These are phyloP conservation scores for Rhadinocentrus ornatus DNA, from an alignment of 2,797 vertebrate genomes.

Conservation along the genomic window DNA sequence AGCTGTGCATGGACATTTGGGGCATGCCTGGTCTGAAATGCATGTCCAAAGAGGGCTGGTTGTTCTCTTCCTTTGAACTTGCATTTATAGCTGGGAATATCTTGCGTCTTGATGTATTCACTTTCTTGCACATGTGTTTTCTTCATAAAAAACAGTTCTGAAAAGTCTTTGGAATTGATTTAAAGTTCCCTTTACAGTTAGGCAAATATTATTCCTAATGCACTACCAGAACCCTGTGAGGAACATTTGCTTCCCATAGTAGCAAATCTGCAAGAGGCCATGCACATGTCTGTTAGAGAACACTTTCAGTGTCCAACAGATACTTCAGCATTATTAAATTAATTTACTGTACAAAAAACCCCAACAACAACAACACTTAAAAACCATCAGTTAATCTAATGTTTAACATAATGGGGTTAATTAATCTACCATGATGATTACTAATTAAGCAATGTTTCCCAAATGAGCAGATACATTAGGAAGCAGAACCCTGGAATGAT, in stretches of 20 bases:
- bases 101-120: not conserved
- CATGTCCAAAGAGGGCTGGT: not conserved
- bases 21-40: conserved; percentile 15
- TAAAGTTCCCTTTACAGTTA: not conserved
- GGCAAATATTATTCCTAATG: not conserved
- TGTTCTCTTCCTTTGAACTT: not conserved
- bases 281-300: not conserved
- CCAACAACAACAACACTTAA: conserved; percentile 20
- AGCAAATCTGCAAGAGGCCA: not conserved
- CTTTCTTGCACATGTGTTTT: not conserved
- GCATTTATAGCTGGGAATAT: not conserved
- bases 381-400: conserved; percentile 42
- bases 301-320: not conserved
- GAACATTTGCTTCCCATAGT: not conserved
- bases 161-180: not conserved
- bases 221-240: not conserved
- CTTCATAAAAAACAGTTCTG: not conserved
- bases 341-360: not conserved
- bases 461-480: conserved; percentile 35
- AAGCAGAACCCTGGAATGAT: conserved; percentile 36
- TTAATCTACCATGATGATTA: conserved; percentile 20
- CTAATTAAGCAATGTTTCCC: conserved; percentile 40
- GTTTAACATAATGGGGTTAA: conserved; percentile 30
- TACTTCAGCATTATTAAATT: not conserved
- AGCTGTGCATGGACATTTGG: conserved; percentile 15